Evolutionary conservation across 2,888 invertebrate species (phyloP).

Genomic region (Mayetiola destructor): DNA sequence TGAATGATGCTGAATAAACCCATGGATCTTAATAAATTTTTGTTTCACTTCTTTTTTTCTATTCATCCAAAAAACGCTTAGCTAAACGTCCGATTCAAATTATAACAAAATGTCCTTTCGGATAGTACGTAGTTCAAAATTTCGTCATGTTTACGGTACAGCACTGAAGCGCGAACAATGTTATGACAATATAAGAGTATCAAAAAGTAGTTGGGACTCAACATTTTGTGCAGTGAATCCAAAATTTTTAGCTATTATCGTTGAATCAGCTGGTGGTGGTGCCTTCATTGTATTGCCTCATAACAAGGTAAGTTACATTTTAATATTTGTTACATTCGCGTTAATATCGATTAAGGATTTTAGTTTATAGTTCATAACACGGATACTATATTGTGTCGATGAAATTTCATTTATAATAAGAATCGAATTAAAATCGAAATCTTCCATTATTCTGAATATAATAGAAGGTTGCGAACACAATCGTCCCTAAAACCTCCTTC

Average conservation of each 20-base stretch:
- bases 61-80: background rate
- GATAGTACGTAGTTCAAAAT: constrained; percentile 93
- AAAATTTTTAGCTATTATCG: constrained; percentile 92
- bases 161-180: constrained; percentile 89
- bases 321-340: background rate
- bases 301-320: constrained; percentile 73
- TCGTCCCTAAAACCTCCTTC: no score
- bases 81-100: background rate
- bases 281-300: constrained; percentile 90
- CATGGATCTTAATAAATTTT: no score
- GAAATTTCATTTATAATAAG: no score
- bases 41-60: no score
- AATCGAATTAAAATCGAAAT: no score
- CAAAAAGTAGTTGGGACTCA: constrained; percentile 96
- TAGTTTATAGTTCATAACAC: no score
- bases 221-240: constrained; percentile 98
- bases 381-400: no score
- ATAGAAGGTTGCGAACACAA: no score
- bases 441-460: no score
- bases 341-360: no score
- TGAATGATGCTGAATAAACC: no score
- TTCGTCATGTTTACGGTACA: constrained; percentile 83
- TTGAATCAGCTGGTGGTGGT: constrained; percentile 91
- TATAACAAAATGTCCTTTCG: constrained; percentile 68
- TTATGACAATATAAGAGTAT: constrained; percentile 93